Evolutionary conservation across 2,888 invertebrate species (phyloP).

Genomic region (Papilio gigon): DNA sequence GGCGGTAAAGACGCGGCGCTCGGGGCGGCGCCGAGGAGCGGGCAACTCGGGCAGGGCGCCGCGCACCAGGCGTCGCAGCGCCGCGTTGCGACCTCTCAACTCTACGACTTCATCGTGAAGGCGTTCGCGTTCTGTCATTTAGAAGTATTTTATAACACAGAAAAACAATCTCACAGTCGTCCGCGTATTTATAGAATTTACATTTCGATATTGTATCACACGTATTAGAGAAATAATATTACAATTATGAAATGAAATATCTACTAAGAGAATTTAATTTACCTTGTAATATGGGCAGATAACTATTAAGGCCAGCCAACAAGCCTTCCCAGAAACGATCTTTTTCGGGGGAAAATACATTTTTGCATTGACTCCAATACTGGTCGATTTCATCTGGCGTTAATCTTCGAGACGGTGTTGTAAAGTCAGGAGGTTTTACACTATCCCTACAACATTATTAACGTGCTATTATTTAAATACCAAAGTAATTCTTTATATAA

Average conservation of each 20-base stretch:
- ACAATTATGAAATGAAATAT: no score
- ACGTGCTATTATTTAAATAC: no score
- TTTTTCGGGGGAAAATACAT: constrained; percentile 83
- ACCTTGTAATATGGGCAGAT: constrained; percentile 85
- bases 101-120: constrained; percentile 85
- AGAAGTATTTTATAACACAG: no score
- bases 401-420: constrained; percentile 82
- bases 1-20: constrained; percentile 56
- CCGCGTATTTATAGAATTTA: no score
- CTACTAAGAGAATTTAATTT: no score
- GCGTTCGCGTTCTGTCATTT: constrained; percentile 84
- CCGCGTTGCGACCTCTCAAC: constrained; percentile 85
- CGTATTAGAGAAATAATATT: no score
- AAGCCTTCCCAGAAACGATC: constrained; percentile 88
- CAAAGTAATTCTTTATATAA: no score
- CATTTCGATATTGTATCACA: no score
- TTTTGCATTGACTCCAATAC: constrained; percentile 86
- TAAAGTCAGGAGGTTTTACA: constrained; percentile 69
- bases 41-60: constrained; percentile 79
- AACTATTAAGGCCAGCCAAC: constrained; percentile 84
- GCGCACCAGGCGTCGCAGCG: constrained; percentile 85
- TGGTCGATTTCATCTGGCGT: constrained; percentile 80
- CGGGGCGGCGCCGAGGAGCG: constrained; percentile 47
- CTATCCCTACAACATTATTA: constrained; percentile 57
- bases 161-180: no score